Base-by-base conservation (phyloP, 2,113 vertebrate genomes). In the Rhinogobius similis region DNA sequence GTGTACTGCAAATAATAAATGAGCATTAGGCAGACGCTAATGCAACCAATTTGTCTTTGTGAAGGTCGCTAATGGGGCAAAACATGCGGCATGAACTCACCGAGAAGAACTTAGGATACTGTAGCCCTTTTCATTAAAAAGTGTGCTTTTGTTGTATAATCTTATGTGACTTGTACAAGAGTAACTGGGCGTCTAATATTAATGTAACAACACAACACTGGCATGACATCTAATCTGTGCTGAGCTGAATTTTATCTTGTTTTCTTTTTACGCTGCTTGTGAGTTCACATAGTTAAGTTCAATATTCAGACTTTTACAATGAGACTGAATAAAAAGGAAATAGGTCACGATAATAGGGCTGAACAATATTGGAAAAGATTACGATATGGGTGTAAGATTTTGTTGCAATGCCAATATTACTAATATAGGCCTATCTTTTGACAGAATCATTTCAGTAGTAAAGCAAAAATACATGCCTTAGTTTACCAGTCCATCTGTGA, bases 1-100 rank as follows among this genome's bases (percentile, higher is more conserved):
- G 90, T 83, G 86, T 91, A 90, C 83, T 77, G 69, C 79, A 86
- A 89, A 91, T 92, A 93, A 93, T 88, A 89, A 92, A 91, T 93
- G 81, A 91, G 86, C 76, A 89, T 90, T 89, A 84, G 83, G 85
- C 65, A 53, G 78, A 78, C 78, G 76, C 79, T 92, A 93, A 93
- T 92, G 87, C 86, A 88, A 64, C 76, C 89, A 79, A 92, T 94
- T 92, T 91, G 87, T 92, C 92, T 93, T 91, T 84, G 67, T 88
- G 89, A 91, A 82, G 78, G 69, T 61, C 27, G 81, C 82, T 93
- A 93, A 93, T 93, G 90, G 86, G 46, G 84, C 75, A 87, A 91
- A 91, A 86, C 90, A 86, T 70, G 76, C 76, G 53, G 63, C 39
- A 56, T 82, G 82, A 91, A 90, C 86, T 85, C 75, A 11, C 63